Base-by-base conservation (phyloP, 2,797 vertebrate genomes). In the Merluccius polli region DNA sequence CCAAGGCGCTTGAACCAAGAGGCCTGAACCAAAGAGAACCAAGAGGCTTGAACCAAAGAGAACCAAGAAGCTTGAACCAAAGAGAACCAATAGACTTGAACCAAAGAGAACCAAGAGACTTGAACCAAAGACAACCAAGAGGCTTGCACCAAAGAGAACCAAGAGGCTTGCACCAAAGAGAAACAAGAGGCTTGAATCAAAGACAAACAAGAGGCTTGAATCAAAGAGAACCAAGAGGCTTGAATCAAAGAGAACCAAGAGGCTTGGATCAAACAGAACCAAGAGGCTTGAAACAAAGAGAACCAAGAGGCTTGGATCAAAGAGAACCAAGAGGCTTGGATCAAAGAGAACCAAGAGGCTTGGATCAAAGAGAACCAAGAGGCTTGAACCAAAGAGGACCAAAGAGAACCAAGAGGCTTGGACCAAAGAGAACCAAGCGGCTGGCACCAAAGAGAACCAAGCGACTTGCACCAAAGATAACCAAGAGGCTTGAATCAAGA, bases 41-140 rank as follows among this genome's bases (percentile, higher is more conserved):
- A 12, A 38, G 36, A 38, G 36, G 36, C 36, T 38, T 38, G 36
- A 35, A 38, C 6, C 36, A 12, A n/a, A 38, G 36, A 38, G 36
- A 38, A 38, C 36, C 36, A 12, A 38, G 36, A 38, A 9, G 36
- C 36, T 38, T 38, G 36, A 35, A 12, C 4, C 36, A 41, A 35
- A 41, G 38, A 41, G 15, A 18, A 16, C 41, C 15, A 63, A 35
- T 83, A 84, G 67, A 48, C 44, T 52, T n/a, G 52, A 59, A 59
- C 52, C 8, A 44, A 9, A 44, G 38, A 44, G 38, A 13, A 13
- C 38, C 13, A 9, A 52, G 48, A 52, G 48, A 18, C 48, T 52
- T 24, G 52, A 24, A 59, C 52, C 36, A 38, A n/a, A 38, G 6
- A 38, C 4, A 38, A 33, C 32, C 36, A 59, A 59, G 48, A 52